Base-by-base conservation (phyloP, 2,113 vertebrate species). In the Nothocercus julius region DNA sequence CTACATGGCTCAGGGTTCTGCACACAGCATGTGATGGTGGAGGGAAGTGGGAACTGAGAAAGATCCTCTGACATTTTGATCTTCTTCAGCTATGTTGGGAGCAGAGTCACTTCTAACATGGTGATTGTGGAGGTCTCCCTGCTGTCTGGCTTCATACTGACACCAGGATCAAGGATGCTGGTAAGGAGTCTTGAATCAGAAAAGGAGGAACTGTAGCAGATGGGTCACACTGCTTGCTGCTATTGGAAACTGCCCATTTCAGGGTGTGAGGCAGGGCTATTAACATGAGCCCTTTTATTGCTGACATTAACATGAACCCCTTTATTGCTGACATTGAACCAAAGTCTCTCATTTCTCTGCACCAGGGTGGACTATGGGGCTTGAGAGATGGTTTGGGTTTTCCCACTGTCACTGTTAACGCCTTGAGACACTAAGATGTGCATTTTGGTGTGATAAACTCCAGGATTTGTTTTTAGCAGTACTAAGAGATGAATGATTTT, bases 71-170 rank as follows among this genome's bases (percentile, higher is more conserved):
- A 59, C 59, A 76, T 19, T 64, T 87, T 74, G 32, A 81, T 38
- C 21, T 91, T 82, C 42, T 76, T 56, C 86, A 97, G 97, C 82
- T 98, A 97, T 9, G 97, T 79, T 0, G 97, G 97, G 54, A 96
- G 77, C 54, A 95, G 95, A 56, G 90, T 90, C 56, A 93, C 85
- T 34, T 97, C 98, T 82, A 98, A 97, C 61, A 97, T 98, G 97
- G 97, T 93, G 44, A 91, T 97, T 2, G 27, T 97, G 80, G 97
- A 98, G 64, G 85, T 97, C 42, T 97, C 94, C 54, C 82, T 97
- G 74, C 73, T 98, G 20, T 98, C 98, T 0, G 97, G 97, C 49
- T 98, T 97, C 7, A 1, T 38, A 13, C 68, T 96, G 13, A 2
- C 54, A 84, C 87, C 96, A 1, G 42, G 75, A 51, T 96, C 96